Conservation (phyloP, 2,113 vertebrate species). For the Elephantulus edwardii region DNA sequence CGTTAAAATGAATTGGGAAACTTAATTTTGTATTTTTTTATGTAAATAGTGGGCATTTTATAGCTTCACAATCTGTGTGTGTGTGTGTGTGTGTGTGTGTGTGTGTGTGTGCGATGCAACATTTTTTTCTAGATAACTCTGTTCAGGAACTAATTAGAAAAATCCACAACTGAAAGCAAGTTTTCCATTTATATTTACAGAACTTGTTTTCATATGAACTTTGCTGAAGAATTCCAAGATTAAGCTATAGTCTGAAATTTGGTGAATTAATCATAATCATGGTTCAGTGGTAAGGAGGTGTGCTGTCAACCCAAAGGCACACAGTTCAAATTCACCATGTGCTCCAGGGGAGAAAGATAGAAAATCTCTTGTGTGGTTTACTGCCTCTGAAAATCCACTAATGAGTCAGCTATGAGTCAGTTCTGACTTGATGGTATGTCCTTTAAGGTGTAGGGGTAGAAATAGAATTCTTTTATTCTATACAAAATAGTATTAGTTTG, state of each 20-base stretch:
- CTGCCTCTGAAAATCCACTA: too few relatives aligned
- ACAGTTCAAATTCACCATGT: too few relatives aligned
- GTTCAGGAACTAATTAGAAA: neutral
- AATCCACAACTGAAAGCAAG: neutral
- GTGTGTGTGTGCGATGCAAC: too few relatives aligned
- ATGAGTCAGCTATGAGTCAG: too few relatives aligned
- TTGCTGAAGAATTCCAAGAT: slow-evolving; percentile 10
- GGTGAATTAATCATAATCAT: neutral
- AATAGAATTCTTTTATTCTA: neutral
- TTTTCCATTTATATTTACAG: neutral
- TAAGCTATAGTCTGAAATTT: slow-evolving; percentile 8
- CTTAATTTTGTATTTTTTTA: neutral
- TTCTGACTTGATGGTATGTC: too few relatives aligned
- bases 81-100: too few relatives aligned
- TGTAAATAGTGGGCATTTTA: neutral
- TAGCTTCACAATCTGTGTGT: neutral
- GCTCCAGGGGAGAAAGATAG: too few relatives aligned
- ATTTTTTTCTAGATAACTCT: slow-evolving; percentile 19
- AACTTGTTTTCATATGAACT: slow-evolving; percentile 6
- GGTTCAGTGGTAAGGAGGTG: slow-evolving; percentile 3
- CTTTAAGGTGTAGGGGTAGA: neutral
- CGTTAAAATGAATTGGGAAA: neutral
- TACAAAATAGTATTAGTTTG: neutral
- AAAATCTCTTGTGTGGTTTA: too few relatives aligned
- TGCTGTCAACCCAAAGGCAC: too few relatives aligned